Base-by-base conservation (phyloP, 64 coral and sea anemone genomes). In the Dendrophyllia cribrosa region DNA sequence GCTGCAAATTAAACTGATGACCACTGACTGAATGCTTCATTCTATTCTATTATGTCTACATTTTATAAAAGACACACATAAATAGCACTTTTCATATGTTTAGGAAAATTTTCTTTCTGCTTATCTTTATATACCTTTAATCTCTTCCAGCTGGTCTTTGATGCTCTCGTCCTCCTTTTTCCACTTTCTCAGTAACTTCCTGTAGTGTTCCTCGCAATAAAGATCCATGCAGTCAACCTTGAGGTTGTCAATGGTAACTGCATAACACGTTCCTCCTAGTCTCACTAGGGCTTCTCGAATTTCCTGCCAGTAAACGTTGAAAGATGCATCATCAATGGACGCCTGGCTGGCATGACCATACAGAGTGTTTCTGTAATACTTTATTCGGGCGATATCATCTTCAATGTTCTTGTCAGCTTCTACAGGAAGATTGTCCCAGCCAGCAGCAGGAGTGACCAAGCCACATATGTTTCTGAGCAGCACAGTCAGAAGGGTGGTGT, bases 381-480 rank as follows among this genome's bases (percentile, higher is more conserved):
- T 89, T n/a, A 89, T 50, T 3, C 88, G 73, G n/a, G 79, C 74
- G 2, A 89, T 7, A 19, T 89, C 60, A 58, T 49, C 75, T 58
- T 17, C 75, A 26, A 23, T 79, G 49, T 34, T 53, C 20, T n/a
- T 7, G 55, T 89, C 61, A 17, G 59, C 73, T 66, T 20, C 13
- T 52, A 74, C 44, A 8, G 88, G 75, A 74, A 89, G 66, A 51
- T 6, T 78, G 74, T 89, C 44, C 88, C 88, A 89, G 13, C 88
- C 88, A 15, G 61, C 46, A 0, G 53, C 53, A 7, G 88, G 88
- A 43, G 75, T 7, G 43, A 26, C 43, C 34, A 79, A 56, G 22
- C 5, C 5, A 68, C 88, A 89, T 52, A 89, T 89, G 45, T 69
- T 89, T 58, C 75, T 89, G 9, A 89, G 60, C 43, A 89, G 88